These are phyloP conservation scores for Diplosoma virens DNA, from an alignment of 23 tunicate genomes.

Conservation along the genomic window DNA sequence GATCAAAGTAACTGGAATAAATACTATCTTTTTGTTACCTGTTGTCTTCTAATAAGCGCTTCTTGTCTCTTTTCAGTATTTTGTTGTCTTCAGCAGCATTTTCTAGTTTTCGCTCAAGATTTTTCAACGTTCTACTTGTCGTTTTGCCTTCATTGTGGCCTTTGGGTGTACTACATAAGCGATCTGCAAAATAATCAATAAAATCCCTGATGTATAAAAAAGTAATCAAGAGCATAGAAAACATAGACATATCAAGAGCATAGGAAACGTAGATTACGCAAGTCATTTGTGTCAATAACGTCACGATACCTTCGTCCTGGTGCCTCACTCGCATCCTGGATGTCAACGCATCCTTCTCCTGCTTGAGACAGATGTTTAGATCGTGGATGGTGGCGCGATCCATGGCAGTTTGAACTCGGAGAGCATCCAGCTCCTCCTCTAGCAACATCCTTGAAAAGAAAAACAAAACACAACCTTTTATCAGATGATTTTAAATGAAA, in stretches of 20 bases:
- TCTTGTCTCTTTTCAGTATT: slow-evolving; percentile 60
- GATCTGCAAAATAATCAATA: slow-evolving; percentile 20
- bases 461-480: background rate
- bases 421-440: slow-evolving; percentile 77
- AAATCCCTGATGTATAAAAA: background rate
- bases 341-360: slow-evolving; percentile 53
- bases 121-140: slow-evolving; percentile 35
- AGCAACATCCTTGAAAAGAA: slow-evolving; percentile 29
- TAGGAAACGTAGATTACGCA: no score
- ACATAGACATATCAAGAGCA: background rate
- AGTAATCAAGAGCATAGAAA: background rate
- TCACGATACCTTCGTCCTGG: slow-evolving; percentile 24
- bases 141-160: slow-evolving; percentile 22
- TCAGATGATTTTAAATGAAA: no score
- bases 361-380: slow-evolving; percentile 55
- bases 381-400: slow-evolving; percentile 84
- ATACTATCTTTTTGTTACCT: no score
- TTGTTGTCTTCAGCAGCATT: slow-evolving; percentile 68
- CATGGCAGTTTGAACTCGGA: slow-evolving; percentile 79
- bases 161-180: slow-evolving; percentile 82
- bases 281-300: background rate
- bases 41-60: slow-evolving; percentile 59
- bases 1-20: no score
- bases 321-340: slow-evolving; percentile 18
- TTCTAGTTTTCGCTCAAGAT: slow-evolving; percentile 64